phyloP scores from a whole-genome alignment of 2,888 invertebrate genomes.

The Axea sp. region DNA sequence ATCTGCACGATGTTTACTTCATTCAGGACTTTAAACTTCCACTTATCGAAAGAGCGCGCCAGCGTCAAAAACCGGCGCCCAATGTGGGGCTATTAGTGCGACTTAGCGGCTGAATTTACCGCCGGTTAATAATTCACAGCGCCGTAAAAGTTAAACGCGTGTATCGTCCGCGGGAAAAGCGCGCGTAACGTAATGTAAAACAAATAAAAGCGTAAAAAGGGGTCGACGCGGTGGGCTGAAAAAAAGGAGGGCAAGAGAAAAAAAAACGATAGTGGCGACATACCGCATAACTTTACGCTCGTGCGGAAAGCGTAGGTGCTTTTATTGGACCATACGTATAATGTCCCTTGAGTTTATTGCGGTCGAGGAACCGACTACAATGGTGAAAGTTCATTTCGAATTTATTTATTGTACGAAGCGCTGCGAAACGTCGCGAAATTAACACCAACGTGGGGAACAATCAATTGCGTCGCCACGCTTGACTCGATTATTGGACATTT shows the following conservation, averaged over 20 bases:
- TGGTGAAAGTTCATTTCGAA: slow-evolving; percentile 64
- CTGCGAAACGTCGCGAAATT: slow-evolving; percentile 55
- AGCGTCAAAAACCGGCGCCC: slow-evolving; percentile 25
- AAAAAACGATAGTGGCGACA: slow-evolving; percentile 61
- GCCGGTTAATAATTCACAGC: slow-evolving; percentile 56
- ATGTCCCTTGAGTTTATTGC: slow-evolving; percentile 66
- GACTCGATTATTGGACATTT: slow-evolving; percentile 47
- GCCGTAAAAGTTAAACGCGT: slow-evolving; percentile 53
- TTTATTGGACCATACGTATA: slow-evolving; percentile 65
- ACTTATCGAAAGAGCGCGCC: too few species aligned
- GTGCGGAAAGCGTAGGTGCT: slow-evolving; percentile 64
- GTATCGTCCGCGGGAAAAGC: slow-evolving; percentile 49
- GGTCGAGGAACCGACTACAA: slow-evolving; percentile 64
- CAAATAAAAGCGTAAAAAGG: slow-evolving; percentile 49
- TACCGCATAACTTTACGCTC: slow-evolving; percentile 66
- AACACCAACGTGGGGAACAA: slow-evolving; percentile 51
- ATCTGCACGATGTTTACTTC: too few species aligned
- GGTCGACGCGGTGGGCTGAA: slow-evolving; percentile 20
- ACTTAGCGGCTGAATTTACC: slow-evolving; percentile 56
- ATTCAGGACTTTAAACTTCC: too few species aligned
- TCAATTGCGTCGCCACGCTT: slow-evolving; percentile 42
- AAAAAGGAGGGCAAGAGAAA: slow-evolving; percentile 32
- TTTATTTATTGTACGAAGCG: slow-evolving; percentile 54
- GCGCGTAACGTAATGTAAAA: slow-evolving; percentile 51
- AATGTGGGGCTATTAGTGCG: slow-evolving; percentile 45